Base-by-base conservation (phyloP, 2,797 vertebrate species). In the Myotis findleyi region DNA sequence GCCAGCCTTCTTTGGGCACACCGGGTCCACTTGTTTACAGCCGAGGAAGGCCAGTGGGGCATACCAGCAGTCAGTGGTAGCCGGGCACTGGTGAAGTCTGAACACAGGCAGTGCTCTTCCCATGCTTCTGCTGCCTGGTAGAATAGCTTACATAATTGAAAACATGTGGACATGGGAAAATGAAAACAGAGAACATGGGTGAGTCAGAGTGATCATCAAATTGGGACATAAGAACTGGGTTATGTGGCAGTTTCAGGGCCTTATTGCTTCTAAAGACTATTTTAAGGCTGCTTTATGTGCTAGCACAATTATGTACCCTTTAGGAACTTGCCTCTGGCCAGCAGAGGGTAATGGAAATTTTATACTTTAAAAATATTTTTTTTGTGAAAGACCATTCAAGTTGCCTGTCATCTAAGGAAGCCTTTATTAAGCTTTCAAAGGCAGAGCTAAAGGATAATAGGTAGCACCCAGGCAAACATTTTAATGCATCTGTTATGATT, bases 391-490 rank as follows among this genome's bases (percentile, higher is more conserved):
- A 73, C 83, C 41, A 49, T 93, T 95, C 36, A 93, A 88, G 14
- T 88, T 76, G 33, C 72, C 95, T 94, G 1, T 88, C 12, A 86
- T 75, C 27, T 51, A 91, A 51, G 12, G 55, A 93, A 97, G 62
- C 3, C 64, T 90, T 75, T 71, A 51, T 55, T 72, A 66, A 53
- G 55, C 87, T 96, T 96, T 91, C 87, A 93, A 93, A 94, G 77
- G 17, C 79, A 86, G 25, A 86, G n/a, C 62, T 94, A 18, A 91
- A 91, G 69, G 85, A 94, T 94, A 88, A 64, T 68, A 82, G 17
- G 17, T 66, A 73, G n/a, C 53, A 9, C 25, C 51, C 77, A 66
- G 76, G 33, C 20, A 71, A 87, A 66, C 64, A 86, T 93, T 87
- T 93, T 51, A 94, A 72, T 47, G 23, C 33, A 18, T 18, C 25